Base-by-base conservation (phyloP, 2,113 vertebrate species). In the Machaerirhynchus nigripectus region DNA sequence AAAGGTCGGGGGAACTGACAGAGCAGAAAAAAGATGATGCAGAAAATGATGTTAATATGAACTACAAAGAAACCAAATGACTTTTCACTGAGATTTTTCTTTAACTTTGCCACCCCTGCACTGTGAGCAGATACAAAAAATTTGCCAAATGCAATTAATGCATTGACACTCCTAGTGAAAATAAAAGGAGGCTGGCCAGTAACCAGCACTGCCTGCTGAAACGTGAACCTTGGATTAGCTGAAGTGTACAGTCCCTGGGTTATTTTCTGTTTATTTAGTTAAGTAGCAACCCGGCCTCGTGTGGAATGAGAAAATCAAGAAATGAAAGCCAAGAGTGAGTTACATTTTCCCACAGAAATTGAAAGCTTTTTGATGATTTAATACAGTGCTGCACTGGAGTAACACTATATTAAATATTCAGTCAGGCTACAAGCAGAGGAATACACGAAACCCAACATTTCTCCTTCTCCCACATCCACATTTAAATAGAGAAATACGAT, bases 241-340 rank as follows among this genome's bases (percentile, higher is more conserved):
- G 49, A 61, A 69, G 80, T 65, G 68, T 73, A 77, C 0, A 0
- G 78, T 57, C 88, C 18, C 64, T 81, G 50, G 60, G 28, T 85
- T 93, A 57, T 80, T 89, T 68, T 92, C 87, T 90, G 50, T 95
- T 96, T 96, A 52, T 88, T 89, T 83, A 94, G 91, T 95, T 97
- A 93, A 91, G 91, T 73, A 96, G 95, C 93, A 96, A 97, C 92
- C 40, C 53, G 18, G 57, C 57, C 90, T 76, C 70, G 47, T 85
- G 30, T 81, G 84, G 81, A 93, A 94, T 95, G 95, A 96, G 77
- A 73, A 95, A 92, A 95, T 40, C 0, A 1, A 80, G 84, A 95
- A 92, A 89, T 49, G 33, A 35, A 65, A 92, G 81, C 89, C 90
- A 95, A 96, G 82, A 86, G 47, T 89, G 91, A 91, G 92, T 81